These are phyloP conservation scores for Temnothorax ravouxi DNA, from an alignment of 2,888 invertebrate genomes.

Conservation along the genomic window DNA sequence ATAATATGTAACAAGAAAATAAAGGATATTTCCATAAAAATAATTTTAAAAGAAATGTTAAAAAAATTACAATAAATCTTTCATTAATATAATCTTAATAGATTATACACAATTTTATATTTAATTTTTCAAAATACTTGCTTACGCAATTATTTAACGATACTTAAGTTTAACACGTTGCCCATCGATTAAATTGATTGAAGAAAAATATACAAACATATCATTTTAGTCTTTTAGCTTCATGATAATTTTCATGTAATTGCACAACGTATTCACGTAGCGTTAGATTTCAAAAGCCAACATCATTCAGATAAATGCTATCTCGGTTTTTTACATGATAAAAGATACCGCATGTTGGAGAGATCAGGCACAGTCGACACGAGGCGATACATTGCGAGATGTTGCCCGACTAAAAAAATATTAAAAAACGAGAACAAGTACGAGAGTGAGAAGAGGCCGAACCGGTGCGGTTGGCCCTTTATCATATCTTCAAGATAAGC, in stretches of 20 bases:
- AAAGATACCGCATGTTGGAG: conserved; percentile 28
- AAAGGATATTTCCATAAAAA: neutral
- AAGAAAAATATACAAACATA: conserved; percentile 3
- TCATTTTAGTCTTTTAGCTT: neutral
- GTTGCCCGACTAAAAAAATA: conserved; percentile 25
- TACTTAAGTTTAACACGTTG: neutral
- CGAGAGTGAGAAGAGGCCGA: conserved; percentile 33
- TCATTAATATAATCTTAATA: neutral
- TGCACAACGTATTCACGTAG: conserved; percentile 44
- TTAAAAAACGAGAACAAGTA: conserved; percentile 44
- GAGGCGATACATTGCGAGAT: conserved; percentile 40
- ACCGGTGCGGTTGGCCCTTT: conserved; percentile 60
- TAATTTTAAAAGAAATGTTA: conserved; percentile 6
- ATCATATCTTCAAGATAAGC: conserved; percentile 65
- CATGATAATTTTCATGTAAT: conserved; percentile 50
- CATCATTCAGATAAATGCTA: conserved; percentile 58
- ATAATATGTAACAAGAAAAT: neutral
- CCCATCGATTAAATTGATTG: neutral
- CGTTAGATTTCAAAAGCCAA: conserved; percentile 51
- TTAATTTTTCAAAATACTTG: neutral
- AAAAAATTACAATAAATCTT: neutral
- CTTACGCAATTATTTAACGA: neutral
- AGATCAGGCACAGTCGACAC: conserved; percentile 42
- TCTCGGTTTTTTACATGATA: conserved; percentile 47
- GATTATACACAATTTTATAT: neutral